phyloP scores from a whole-genome alignment of 2,113 vertebrate genomes.

The Piaya cayana region DNA sequence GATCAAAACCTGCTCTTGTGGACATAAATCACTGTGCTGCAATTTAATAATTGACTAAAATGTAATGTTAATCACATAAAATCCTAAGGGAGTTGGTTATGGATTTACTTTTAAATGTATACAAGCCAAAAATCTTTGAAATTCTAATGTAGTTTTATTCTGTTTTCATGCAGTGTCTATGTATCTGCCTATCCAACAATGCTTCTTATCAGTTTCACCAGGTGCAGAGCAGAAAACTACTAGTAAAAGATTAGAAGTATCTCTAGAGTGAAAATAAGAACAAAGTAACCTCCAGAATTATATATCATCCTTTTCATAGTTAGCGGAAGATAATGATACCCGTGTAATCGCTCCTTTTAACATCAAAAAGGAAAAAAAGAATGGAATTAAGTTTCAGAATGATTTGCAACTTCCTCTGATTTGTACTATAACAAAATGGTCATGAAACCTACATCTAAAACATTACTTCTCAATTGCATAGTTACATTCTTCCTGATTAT shows the following conservation, averaged over 20 bases:
- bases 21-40: not conserved
- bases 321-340: not conserved
- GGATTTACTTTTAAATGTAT: not conserved
- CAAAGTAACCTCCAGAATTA: not conserved
- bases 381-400: not conserved
- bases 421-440: not conserved
- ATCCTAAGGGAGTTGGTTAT: not conserved
- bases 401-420: not conserved
- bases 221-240: not conserved
- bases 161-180: not conserved
- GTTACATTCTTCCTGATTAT: not conserved
- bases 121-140: not conserved
- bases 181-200: not conserved
- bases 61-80: not conserved
- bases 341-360: not conserved
- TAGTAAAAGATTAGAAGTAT: not conserved
- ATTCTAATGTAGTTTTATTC: not conserved
- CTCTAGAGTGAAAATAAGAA: not conserved
- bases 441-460: not conserved
- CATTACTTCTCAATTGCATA: not conserved
- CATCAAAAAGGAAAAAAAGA: not conserved
- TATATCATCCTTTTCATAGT: not conserved
- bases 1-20: not conserved
- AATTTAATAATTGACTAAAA: not conserved
- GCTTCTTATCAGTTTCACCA: not conserved